Evolutionary conservation across 1,140 invertebrate genomes (phyloP).

Genomic region (Cepaea nemoralis): DNA sequence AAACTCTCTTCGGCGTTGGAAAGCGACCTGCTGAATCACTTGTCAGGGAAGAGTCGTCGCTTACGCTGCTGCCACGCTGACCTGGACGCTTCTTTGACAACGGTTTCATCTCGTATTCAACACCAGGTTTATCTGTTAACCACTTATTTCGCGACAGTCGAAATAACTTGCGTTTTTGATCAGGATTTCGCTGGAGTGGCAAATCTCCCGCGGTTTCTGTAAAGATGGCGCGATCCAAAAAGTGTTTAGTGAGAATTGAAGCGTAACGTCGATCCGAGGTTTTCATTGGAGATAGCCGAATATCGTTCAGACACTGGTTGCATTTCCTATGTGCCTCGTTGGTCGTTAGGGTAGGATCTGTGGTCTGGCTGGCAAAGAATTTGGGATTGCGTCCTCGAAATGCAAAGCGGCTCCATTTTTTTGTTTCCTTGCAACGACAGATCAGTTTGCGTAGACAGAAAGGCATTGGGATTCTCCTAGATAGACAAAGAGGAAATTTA

Average conservation of each 20-base stretch:
- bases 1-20: background rate
- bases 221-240: background rate
- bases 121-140: background rate
- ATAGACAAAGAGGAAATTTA: too few relatives aligned
- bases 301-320: background rate
- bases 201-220: background rate
- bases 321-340: background rate
- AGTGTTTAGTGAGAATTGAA: background rate
- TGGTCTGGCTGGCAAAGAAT: conserved; percentile 8
- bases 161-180: background rate
- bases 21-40: background rate
- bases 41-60: background rate
- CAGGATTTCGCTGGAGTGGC: background rate
- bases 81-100: background rate
- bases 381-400: background rate
- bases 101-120: conserved; percentile 2
- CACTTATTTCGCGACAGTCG: background rate
- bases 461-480: conserved; percentile 8
- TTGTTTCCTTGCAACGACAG: conserved; percentile 27
- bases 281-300: background rate
- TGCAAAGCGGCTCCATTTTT: background rate
- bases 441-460: background rate
- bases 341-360: conserved; percentile 13
- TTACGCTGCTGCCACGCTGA: background rate
- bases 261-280: background rate